Evolutionary conservation across 53 echinoderm and acorn worm species (phyloP), one percentile per base, ranked within the genome.

Genomic region (Crossaster papposus): DNA sequence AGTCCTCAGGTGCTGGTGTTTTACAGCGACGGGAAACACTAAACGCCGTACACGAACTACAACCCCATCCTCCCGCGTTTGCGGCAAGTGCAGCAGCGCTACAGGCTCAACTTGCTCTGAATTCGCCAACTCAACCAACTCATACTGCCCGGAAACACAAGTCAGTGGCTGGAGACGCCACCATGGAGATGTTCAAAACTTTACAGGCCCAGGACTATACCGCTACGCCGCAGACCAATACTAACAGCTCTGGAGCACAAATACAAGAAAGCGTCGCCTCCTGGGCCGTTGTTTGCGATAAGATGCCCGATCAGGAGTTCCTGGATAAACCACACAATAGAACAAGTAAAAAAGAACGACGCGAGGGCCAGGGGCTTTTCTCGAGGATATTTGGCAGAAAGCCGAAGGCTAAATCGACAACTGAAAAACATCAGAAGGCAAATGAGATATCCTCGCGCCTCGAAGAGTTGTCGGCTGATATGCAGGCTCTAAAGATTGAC

Each of bases 321-420:
- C 63, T 65, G 75, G 22, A 72, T 20, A 54, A 70, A 85, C 72
- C 72, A 20, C 8, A 55, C 28, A 26, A 12, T 24, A 62, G 24
- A 5, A 50, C 73, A 15, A 55, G 54, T 2, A 85, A 85, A 74
- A 73, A 22, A 53, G 33, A 74, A n/a, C 72, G 26, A 14, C 84
- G 84, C 20, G 52, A 71, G 52, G 84, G 87, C 13, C 71, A 87
- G 54, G 77, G 87, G 0, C 77, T 87, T 50, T 87, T 87, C 87
- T 87, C 87, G 5, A 87, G 72, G 87, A 77, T 87, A 13, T 87
- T 87, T 35, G 77, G 87, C 62, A 87, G 31, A 74, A 87, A 87
- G 77, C 22, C 75, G 1, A 31, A 74, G 1, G 36, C 62, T 14
- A 34, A 68, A 23, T 23, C 50, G 2, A 44, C n/a, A 5, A 7